phyloP scores from a whole-genome alignment of 2,797 vertebrate species.

The Fistularia commersonii region DNA sequence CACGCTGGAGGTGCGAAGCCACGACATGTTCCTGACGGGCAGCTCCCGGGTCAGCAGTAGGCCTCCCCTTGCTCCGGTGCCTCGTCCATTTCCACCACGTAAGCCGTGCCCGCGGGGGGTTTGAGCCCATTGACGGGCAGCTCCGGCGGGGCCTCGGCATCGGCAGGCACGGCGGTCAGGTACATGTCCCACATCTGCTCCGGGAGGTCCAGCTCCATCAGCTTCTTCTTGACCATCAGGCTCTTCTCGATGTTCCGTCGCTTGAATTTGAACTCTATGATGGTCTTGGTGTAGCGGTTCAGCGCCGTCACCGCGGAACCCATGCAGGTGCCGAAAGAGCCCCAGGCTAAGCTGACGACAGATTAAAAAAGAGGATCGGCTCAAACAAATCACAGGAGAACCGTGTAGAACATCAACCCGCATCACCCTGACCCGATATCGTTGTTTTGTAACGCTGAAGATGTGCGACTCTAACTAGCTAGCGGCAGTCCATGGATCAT shows the following conservation, averaged over 20 bases:
- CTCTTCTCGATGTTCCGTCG: constrained; percentile 80
- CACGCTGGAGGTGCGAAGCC: neutral
- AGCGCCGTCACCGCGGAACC: constrained; percentile 81
- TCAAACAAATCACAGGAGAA: neutral
- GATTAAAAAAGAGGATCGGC: neutral
- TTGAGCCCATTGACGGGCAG: constrained; percentile 66
- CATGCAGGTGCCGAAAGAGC: constrained; percentile 89
- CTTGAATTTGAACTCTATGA: constrained; percentile 84
- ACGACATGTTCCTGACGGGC: neutral
- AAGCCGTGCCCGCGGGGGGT: constrained; percentile 51
- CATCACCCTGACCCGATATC: no score
- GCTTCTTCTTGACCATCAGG: constrained; percentile 76
- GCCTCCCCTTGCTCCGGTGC: constrained; percentile 59
- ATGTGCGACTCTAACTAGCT: no score
- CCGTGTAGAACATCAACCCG: neutral
- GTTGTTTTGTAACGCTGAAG: no score
- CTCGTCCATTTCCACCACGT: constrained; percentile 52
- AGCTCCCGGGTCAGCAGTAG: constrained; percentile 42
- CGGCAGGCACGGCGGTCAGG: constrained; percentile 46
- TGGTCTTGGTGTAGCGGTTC: constrained; percentile 85
- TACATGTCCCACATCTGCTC: constrained; percentile 82
- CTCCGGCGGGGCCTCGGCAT: constrained; percentile 46
- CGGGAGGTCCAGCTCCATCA: constrained; percentile 68
- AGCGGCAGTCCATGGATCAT: no score
- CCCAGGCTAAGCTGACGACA: constrained; percentile 82